A percentile compares a stretch with the other conserved stretches of the same genome.
phyloP scores from a whole-genome alignment of 2,797 vertebrate species.

The Pantherophis vulpinus region DNA sequence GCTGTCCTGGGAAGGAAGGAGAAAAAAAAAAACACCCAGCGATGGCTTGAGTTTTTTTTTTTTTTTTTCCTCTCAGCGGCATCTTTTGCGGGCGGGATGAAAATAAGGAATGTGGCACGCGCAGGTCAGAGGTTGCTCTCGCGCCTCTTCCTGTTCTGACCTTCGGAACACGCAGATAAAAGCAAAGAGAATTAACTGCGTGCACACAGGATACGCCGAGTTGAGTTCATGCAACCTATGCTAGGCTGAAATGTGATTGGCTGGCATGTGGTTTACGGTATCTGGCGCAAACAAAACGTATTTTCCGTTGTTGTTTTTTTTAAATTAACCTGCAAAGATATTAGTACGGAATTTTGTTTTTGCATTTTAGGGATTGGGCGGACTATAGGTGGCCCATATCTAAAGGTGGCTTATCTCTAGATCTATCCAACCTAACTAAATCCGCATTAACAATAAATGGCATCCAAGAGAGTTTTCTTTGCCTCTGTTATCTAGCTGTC shows the following conservation, averaged over 20 bases:
- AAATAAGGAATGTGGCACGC: background rate
- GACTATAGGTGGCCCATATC: background rate
- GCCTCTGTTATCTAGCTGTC: background rate
- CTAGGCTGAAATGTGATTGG: background rate
- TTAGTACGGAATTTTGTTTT: background rate
- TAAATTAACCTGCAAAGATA: background rate
- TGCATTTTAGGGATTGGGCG: background rate
- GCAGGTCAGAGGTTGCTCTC: background rate
- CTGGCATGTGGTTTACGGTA: background rate
- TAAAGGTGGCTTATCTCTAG: background rate
- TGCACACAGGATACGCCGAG: background rate
- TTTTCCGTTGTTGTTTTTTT: background rate
- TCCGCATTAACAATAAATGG: background rate
- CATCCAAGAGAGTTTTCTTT: background rate
- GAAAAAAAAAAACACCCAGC: background rate
- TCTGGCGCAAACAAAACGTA: background rate
- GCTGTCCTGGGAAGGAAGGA: background rate
- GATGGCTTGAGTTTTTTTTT: too few species aligned
- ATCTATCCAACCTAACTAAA: background rate
- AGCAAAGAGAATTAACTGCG: background rate
- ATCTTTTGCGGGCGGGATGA: too few species aligned
- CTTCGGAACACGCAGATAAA: background rate
- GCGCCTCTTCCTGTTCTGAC: background rate
- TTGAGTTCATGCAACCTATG: background rate
- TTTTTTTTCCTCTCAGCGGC: background rate